phyloP scores from a whole-genome alignment of 2,888 invertebrate genomes.

The Muschampia plurimacula region DNA sequence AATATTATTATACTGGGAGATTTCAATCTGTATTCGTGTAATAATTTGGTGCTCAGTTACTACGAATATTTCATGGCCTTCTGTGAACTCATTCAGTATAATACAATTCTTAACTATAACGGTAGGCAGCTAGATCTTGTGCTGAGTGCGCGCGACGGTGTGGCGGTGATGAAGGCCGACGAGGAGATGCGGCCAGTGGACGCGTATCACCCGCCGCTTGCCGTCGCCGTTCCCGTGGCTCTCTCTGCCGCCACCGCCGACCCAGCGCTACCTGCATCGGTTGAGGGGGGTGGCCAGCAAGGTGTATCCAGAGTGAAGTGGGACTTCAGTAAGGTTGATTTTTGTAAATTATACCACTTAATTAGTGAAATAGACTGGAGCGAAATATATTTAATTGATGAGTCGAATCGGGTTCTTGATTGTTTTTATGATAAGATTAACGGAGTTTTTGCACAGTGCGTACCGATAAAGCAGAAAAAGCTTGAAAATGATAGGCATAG shows the following conservation, averaged over 20 bases:
- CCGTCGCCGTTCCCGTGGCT: not conserved
- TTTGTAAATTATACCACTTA: not conserved
- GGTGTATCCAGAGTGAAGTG: not conserved
- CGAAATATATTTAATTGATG: not conserved
- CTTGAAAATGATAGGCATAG: too few species aligned
- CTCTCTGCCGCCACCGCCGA: not conserved
- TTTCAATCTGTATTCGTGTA: not conserved
- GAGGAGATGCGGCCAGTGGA: not conserved
- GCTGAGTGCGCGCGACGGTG: not conserved
- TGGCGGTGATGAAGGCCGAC: not conserved
- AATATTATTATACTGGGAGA: not conserved
- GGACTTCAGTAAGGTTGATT: not conserved
- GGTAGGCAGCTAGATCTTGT: slow-evolving; percentile 2
- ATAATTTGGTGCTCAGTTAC: not conserved
- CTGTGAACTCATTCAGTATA: slow-evolving; percentile 8
- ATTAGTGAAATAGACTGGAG: not conserved
- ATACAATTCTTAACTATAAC: not conserved
- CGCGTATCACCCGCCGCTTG: not conserved
- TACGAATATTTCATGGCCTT: slow-evolving; percentile 4
- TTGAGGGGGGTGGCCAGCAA: not conserved
- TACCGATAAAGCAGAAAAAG: too few species aligned
- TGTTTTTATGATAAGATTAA: too few species aligned
- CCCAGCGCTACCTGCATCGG: not conserved
- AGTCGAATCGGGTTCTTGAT: not conserved
- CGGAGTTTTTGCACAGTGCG: too few species aligned